Conservation (phyloP, 2,888 invertebrate species). For the Siphlonurus alternatus region DNA sequence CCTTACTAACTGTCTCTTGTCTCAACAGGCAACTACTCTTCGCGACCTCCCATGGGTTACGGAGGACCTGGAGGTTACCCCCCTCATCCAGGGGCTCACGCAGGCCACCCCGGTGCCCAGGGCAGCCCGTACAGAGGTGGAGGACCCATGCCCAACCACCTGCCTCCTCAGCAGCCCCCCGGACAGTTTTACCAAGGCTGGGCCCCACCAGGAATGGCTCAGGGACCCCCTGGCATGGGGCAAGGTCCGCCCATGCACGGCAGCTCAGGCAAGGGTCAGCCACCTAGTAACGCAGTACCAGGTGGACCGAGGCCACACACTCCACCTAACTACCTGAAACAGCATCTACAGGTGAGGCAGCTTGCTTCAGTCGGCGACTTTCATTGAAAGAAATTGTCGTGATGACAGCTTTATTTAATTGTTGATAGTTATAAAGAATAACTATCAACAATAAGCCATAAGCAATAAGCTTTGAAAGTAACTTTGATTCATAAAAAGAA, state of each 20-base stretch:
- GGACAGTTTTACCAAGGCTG: slow-evolving; percentile 16
- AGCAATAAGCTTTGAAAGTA: no score
- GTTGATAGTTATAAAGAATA: slow-evolving; percentile 13
- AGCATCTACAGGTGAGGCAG: slow-evolving; percentile 30
- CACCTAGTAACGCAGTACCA: slow-evolving; percentile 14
- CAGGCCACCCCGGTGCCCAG: not conserved
- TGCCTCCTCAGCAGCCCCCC: not conserved
- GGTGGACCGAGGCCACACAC: slow-evolving; percentile 29
- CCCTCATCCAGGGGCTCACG: not conserved
- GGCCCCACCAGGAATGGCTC: slow-evolving; percentile 19
- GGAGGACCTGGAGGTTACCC: not conserved
- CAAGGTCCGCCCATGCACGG: slow-evolving; percentile 15
- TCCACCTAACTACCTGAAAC: slow-evolving; percentile 46
- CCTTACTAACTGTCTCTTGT: not conserved
- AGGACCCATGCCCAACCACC: not conserved
- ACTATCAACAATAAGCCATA: no score
- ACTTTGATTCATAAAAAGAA: no score
- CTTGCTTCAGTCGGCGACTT: not conserved
- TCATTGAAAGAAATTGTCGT: not conserved
- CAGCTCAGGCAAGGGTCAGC: slow-evolving; percentile 12
- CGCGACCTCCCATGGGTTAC: not conserved
- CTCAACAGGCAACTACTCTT: not conserved
- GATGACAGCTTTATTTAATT: not conserved
- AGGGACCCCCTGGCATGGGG: slow-evolving; percentile 16
- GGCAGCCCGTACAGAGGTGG: not conserved